Percentiles rank a stretch among this genome's conserved stretches.
phyloP scores from a whole-genome alignment of 2,888 invertebrate genomes.

The Cephalotes varians region DNA sequence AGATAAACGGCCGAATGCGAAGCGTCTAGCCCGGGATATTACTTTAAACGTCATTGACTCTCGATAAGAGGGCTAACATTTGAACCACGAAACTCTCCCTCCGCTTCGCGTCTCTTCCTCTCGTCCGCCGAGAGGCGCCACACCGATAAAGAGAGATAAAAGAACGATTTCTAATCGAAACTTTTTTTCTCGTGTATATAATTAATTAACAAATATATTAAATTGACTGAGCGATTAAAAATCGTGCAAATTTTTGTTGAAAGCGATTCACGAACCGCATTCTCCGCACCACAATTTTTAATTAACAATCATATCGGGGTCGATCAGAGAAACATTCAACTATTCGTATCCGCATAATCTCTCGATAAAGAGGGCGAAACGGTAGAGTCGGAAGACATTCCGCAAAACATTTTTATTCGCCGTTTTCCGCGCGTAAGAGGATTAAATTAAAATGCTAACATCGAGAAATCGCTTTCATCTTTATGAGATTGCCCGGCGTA shows the following conservation, averaged over 20 bases:
- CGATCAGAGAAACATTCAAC: constrained; percentile 7
- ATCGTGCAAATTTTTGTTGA: no score
- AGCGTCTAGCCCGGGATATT: constrained; percentile 24
- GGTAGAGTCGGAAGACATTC: constrained; percentile 34
- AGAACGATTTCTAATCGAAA: neutral
- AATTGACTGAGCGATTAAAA: neutral
- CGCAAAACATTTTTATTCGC: constrained; percentile 51
- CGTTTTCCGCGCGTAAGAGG: constrained; percentile 51
- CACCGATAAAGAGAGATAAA: constrained; percentile 12
- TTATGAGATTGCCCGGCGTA: constrained; percentile 50
- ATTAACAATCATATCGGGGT: constrained; percentile 13
- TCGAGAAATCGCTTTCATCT: constrained; percentile 55
- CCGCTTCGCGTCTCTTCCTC: neutral
- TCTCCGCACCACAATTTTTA: constrained; percentile 12
- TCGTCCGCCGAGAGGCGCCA: neutral
- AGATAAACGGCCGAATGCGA: constrained; percentile 43
- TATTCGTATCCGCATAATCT: constrained; percentile 9
- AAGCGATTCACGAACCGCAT: neutral
- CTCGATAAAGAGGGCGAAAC: constrained; percentile 39
- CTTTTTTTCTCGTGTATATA: neutral
- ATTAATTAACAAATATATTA: neutral
- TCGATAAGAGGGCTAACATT: constrained; percentile 40
- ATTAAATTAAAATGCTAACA: constrained; percentile 55
- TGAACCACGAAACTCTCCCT: neutral
- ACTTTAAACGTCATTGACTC: constrained; percentile 40